Evolutionary conservation across 2,113 vertebrate genomes (phyloP).

Genomic region (Myocastor coypus): DNA sequence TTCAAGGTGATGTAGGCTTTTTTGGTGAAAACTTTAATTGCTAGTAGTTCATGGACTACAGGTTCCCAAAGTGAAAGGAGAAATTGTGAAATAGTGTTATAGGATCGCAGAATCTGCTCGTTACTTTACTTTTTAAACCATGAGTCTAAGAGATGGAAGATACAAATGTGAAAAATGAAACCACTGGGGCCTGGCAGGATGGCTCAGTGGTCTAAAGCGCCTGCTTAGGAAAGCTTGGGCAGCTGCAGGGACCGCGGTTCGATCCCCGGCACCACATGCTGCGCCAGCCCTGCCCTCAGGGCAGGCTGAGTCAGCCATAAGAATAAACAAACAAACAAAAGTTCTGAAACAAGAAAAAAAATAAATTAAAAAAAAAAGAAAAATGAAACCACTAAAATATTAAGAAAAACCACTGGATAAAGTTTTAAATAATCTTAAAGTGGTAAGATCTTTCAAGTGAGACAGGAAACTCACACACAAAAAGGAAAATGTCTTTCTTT

Average conservation of each 20-base stretch:
- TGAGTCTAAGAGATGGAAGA: slow-evolving; percentile 24
- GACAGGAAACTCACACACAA: not conserved
- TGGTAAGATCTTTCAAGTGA: not conserved
- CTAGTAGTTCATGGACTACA: not conserved
- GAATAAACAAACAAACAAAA: no score
- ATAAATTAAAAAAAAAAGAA: no score
- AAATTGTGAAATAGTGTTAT: slow-evolving; percentile 1
- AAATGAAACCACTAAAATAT: slow-evolving; percentile 16
- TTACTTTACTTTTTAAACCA: slow-evolving; percentile 13
- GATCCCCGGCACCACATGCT: no score
- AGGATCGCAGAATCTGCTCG: not conserved
- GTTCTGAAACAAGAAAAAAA: no score
- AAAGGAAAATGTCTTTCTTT: not conserved
- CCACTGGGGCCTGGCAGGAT: no score
- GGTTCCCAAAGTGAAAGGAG: not conserved
- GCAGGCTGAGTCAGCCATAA: no score
- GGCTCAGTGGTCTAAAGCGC: no score
- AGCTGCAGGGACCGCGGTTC: no score
- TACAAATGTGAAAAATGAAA: slow-evolving; percentile 33
- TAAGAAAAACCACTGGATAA: not conserved
- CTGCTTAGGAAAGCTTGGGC: no score
- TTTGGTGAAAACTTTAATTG: not conserved
- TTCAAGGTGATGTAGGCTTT: not conserved
- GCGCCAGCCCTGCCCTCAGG: no score
- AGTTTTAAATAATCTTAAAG: slow-evolving; percentile 23